phyloP scores from a whole-genome alignment of 2,113 vertebrate genomes.

The Saguinus midas region DNA sequence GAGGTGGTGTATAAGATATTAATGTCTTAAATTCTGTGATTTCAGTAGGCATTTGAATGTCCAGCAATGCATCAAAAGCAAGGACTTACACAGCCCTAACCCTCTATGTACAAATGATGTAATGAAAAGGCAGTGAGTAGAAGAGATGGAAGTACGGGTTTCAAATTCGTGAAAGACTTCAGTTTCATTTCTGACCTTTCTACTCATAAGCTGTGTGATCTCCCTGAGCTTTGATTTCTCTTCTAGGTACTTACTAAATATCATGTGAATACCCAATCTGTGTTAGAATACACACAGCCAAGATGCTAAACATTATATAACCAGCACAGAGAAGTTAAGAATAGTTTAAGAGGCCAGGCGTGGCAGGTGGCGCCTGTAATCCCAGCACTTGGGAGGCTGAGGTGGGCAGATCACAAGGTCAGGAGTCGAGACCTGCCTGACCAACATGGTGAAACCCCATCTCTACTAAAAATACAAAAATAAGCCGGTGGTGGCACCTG shows the following conservation, averaged over 20 bases:
- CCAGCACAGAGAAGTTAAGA: background rate
- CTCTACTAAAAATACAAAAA: no score
- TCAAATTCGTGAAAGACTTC: slow-evolving; percentile 8
- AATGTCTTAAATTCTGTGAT: background rate
- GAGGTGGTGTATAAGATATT: background rate
- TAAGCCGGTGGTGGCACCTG: no score
- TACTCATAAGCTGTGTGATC: background rate
- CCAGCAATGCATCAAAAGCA: slow-evolving; percentile 6
- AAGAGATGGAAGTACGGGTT: background rate
- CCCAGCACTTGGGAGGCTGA: no score
- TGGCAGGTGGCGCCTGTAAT: no score
- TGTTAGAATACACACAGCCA: background rate
- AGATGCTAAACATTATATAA: background rate
- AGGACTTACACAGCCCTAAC: background rate
- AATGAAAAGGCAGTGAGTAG: background rate
- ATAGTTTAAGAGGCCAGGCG: no score
- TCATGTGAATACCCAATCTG: background rate
- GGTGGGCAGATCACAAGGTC: no score
- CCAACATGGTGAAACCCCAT: no score
- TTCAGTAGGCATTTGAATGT: background rate
- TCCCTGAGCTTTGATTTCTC: background rate
- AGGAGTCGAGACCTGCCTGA: no score
- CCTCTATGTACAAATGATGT: background rate
- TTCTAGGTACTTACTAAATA: slow-evolving; percentile 21
- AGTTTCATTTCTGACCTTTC: slow-evolving; percentile 6